These are phyloP conservation scores for Epizoanthus rinbou DNA, from an alignment of 92 coral and sea anemone species.

Conservation along the genomic window DNA sequence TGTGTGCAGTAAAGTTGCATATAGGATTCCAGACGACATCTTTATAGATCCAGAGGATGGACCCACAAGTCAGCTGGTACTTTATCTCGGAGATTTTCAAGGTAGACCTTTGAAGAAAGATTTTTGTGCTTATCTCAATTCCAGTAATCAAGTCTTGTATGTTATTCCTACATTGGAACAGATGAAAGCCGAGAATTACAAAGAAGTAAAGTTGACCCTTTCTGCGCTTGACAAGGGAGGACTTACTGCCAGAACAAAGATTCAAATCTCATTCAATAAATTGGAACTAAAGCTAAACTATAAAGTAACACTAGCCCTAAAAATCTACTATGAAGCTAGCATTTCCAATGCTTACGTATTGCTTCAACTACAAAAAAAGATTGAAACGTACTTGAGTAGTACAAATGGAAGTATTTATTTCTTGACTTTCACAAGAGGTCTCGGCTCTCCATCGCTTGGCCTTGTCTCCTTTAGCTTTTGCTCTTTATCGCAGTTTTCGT, in stretches of 20 bases:
- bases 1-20: slow-evolving; percentile 27
- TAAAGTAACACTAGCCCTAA: slow-evolving; percentile 25
- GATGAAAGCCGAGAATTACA: slow-evolving; percentile 13
- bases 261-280: slow-evolving; percentile 17
- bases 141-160: slow-evolving; percentile 41
- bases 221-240: slow-evolving; percentile 54
- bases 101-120: slow-evolving; percentile 19
- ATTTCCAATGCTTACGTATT: slow-evolving; percentile 42
- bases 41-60: slow-evolving; percentile 56
- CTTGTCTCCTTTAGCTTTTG: slow-evolving; percentile 46
- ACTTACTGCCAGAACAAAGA: slow-evolving; percentile 32
- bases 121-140: slow-evolving; percentile 40
- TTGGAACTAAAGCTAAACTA: slow-evolving; percentile 13
- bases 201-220: slow-evolving; percentile 26
- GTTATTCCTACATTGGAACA: slow-evolving; percentile 27
- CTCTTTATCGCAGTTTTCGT: slow-evolving; percentile 2
- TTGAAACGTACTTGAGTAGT: slow-evolving; percentile 35
- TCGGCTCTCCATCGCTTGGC: slow-evolving; percentile 43
- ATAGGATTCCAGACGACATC: slow-evolving; percentile 30
- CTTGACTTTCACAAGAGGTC: slow-evolving; percentile 44
- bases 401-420: slow-evolving; percentile 23
- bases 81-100: slow-evolving; percentile 11
- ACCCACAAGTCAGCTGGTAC: slow-evolving; percentile 27
- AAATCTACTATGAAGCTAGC: slow-evolving; percentile 22
- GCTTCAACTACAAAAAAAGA: slow-evolving; percentile 3